phyloP scores from a whole-genome alignment of 2,888 invertebrate genomes.

The Perithous albicinctus region DNA sequence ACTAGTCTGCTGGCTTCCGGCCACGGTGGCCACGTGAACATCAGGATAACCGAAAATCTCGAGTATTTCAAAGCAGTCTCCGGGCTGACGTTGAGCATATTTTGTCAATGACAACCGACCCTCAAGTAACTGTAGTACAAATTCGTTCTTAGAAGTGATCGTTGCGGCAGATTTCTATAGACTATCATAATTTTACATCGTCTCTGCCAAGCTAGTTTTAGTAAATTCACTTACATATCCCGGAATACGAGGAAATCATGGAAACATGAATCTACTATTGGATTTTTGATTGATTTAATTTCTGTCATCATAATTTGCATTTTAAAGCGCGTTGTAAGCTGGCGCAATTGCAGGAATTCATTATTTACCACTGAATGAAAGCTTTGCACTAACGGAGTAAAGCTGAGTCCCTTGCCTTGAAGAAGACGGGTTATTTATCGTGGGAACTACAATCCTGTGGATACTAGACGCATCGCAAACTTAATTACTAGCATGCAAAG shows the following conservation, averaged over 20 bases:
- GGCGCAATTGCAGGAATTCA: neutral
- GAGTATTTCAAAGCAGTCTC: slow-evolving; percentile 61
- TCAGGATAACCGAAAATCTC: slow-evolving; percentile 50
- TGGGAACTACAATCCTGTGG: neutral
- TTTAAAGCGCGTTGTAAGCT: neutral
- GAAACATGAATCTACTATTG: neutral
- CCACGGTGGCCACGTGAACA: slow-evolving; percentile 73
- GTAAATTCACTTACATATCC: neutral
- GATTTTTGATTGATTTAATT: neutral
- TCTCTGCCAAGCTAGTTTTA: neutral
- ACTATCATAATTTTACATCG: neutral
- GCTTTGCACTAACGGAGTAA: neutral
- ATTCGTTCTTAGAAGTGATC: neutral
- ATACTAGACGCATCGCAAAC: neutral
- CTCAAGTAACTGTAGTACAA: neutral
- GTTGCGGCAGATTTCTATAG: neutral
- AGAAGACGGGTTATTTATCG: neutral
- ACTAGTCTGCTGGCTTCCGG: slow-evolving; percentile 41
- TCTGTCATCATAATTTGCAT: neutral
- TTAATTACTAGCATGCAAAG: neutral
- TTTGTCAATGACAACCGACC: neutral
- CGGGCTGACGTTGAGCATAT: slow-evolving; percentile 48
- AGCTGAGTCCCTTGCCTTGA: neutral
- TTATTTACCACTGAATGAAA: neutral
- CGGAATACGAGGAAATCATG: too few relatives aligned